A percentile compares a stretch with the other conserved stretches of the same genome.
Evolutionary conservation across 2,797 vertebrate genomes (phyloP).

Genomic region (Bucorvus abyssinicus): DNA sequence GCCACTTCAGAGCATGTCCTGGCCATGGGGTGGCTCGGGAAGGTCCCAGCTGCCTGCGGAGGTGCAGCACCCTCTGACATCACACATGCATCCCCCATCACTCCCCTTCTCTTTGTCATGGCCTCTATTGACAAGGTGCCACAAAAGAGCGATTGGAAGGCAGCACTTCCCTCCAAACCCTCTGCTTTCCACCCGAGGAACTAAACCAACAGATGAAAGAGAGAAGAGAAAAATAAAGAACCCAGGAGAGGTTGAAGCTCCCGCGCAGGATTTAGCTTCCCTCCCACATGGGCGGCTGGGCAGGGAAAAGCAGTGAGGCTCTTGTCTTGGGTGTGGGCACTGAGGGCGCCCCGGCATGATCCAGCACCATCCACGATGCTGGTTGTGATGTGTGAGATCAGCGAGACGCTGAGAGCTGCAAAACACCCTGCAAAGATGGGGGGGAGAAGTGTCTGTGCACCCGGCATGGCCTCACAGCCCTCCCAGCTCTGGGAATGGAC

Average conservation of each 20-base stretch:
- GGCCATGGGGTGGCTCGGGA: not conserved
- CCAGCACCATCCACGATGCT: rapidly evolving
- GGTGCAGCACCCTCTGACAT: rapidly evolving
- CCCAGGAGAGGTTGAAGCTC: not conserved
- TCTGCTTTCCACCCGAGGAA: not conserved
- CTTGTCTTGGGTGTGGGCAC: not conserved
- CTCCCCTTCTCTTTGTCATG: not conserved
- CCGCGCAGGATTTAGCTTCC: not conserved
- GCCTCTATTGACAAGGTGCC: not conserved
- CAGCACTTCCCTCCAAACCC: not conserved
- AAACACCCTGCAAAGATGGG: rapidly evolving
- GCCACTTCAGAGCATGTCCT: too few relatives aligned
- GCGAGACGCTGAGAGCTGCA: not conserved
- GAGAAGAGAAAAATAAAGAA: not conserved
- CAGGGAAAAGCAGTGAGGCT: rapidly evolving
- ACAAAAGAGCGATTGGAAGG: not conserved
- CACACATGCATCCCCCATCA: rapidly evolving
- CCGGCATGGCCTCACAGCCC: rapidly evolving
- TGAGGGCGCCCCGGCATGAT: rapidly evolving
- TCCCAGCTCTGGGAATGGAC: not conserved
- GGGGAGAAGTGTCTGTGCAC: not conserved
- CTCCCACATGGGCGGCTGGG: not conserved
- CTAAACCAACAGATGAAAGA: not conserved
- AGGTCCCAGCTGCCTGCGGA: not conserved
- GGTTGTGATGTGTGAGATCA: not conserved